Percentiles rank a stretch among this genome's conserved stretches.
phyloP scores from a whole-genome alignment of 2,888 invertebrate species.

The Tipula helvola region DNA sequence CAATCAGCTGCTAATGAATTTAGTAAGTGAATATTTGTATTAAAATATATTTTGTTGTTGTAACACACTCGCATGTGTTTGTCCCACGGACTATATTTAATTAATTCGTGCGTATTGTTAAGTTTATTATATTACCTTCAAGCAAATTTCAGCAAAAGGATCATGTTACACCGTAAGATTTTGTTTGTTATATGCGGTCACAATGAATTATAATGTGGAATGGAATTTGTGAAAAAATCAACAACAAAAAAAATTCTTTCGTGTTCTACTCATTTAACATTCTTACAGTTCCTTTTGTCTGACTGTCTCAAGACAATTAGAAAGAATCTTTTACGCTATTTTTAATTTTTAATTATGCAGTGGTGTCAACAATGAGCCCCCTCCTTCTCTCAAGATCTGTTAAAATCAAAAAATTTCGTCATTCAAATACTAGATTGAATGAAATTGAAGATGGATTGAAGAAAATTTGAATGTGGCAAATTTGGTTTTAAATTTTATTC shows the following conservation, averaged over 20 bases:
- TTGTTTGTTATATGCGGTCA: not conserved
- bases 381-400: too few species aligned
- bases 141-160: not conserved
- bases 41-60: not conserved
- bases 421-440: too few species aligned
- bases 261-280: not conserved
- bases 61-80: not conserved
- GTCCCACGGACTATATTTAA: not conserved
- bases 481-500: too few species aligned
- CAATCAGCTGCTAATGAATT: constrained; percentile 29
- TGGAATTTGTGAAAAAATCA: not conserved
- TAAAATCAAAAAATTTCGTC: too few species aligned
- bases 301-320: not conserved
- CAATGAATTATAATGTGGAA: not conserved
- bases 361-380: not conserved
- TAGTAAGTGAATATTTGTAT: not conserved
- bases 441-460: too few species aligned
- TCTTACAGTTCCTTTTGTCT: not conserved
- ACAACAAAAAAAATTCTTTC: not conserved
- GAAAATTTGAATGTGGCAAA: too few species aligned
- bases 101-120: not conserved
- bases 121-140: not conserved
- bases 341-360: not conserved
- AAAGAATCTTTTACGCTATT: not conserved
- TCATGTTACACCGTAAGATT: not conserved